Base-by-base conservation (phyloP, 1,140 invertebrate species). In the Leptonema lineaticorne region DNA sequence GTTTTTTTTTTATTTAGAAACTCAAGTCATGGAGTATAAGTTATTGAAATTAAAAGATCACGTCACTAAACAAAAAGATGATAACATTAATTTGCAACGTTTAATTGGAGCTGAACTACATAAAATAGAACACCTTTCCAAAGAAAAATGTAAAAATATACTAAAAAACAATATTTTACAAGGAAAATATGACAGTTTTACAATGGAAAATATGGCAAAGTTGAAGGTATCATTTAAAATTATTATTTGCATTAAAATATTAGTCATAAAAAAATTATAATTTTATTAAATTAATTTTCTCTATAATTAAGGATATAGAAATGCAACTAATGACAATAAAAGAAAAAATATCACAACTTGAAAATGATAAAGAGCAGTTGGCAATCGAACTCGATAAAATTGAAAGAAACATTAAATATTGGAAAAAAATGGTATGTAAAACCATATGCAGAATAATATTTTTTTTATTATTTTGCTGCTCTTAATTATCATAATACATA, bases 21-120 rank as follows among this genome's bases (percentile, higher is more conserved):
- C 90, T 24, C 85, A 89, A 74, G 87, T 92, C 53, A 85, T 92
- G 76, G 88, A 90, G 30, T 87, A 92, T 72, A 92, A 91, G 68
- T 88, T 87, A 58, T 78, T 88, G 63, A 88, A 89, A 71, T 79
- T 90, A 5, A 85, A 89, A 41, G 82, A 84, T 64, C 85, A 90
- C 45, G 75, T 89, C 0, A 85, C 88, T 22, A 79, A 82, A 22
- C 81, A 88, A 1, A 75, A 78, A 11, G 83, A 79, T 48, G 86
- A 87, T 70, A 83, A 86, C 8, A 78, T 76, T 1, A 83, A 83
- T 45, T 81, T 90, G 3, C 78, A 84, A 1, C 82, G 84, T n/a
- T 80, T 78, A 8, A 85, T 92, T 46, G 84, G 85, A 37, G 79
- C 80, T 1, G 76, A 87, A 63, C 84, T 86, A 37, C 85, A 86